phyloP scores from a whole-genome alignment of 2,888 invertebrate genomes.

The Hyposoter didymator region DNA sequence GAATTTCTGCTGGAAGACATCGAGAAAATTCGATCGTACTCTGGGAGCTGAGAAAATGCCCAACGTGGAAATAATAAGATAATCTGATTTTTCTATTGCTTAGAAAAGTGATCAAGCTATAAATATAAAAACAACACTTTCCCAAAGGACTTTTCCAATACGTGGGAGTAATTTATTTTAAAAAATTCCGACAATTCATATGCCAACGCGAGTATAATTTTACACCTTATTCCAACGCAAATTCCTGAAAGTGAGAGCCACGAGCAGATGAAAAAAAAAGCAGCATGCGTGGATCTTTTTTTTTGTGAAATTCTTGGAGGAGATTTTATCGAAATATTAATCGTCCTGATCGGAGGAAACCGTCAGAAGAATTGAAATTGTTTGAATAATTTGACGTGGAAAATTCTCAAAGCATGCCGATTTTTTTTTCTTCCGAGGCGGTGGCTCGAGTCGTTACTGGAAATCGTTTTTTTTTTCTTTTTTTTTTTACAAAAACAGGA shows the following conservation, averaged over 20 bases:
- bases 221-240: background rate
- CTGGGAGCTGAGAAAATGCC: background rate
- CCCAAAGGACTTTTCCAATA: background rate
- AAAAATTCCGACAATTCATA: background rate
- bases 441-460: no score
- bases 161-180: conserved; percentile 13
- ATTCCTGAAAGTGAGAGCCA: background rate
- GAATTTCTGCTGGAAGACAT: conserved; percentile 36
- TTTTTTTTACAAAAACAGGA: background rate
- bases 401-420: no score
- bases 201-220: background rate
- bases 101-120: background rate
- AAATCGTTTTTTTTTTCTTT: background rate
- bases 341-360: no score
- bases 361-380: no score
- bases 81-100: background rate
- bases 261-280: no score
- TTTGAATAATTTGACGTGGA: no score
- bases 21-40: background rate
- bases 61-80: background rate
- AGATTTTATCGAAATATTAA: no score
- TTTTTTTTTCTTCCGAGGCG: no score
- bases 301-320: background rate
- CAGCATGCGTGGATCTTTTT: no score
- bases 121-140: conserved; percentile 5